Evolutionary conservation across 2,113 vertebrate species (phyloP).

Genomic region (Ivindomyrus marchei): DNA sequence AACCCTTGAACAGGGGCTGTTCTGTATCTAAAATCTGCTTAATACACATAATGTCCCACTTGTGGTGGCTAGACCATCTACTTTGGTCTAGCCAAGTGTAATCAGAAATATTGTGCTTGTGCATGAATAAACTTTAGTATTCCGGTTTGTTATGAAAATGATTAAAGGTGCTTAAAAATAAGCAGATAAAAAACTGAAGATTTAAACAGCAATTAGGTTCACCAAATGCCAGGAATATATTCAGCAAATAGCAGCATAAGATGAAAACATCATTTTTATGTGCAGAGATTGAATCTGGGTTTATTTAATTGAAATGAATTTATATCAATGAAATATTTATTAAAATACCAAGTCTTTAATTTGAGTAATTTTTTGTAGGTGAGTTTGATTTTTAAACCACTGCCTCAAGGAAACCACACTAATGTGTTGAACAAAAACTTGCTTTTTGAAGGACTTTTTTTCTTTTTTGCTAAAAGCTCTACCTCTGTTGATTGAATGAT

Average conservation of each 20-base stretch:
- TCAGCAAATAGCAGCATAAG: background rate
- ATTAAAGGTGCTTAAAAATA: background rate
- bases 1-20: background rate
- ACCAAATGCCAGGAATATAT: background rate
- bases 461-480: slow-evolving; percentile 7
- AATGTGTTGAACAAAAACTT: background rate
- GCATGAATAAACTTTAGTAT: background rate
- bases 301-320: background rate
- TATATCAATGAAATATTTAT: background rate
- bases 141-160: background rate
- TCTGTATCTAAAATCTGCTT: background rate
- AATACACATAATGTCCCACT: background rate
- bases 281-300: background rate
- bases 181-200: background rate
- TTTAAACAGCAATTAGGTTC: background rate
- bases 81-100: background rate
- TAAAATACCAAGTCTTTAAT: background rate
- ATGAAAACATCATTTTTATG: background rate
- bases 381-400: background rate
- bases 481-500: slow-evolving; percentile 9
- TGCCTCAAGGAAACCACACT: background rate
- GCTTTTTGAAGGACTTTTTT: slow-evolving; percentile 1
- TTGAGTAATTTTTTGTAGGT: background rate
- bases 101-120: background rate
- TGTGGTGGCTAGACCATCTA: background rate